Evolutionary conservation across 2,888 invertebrate genomes (phyloP), one percentile per base, ranked within the genome.

Genomic region (Drosophila kuntzei): DNA sequence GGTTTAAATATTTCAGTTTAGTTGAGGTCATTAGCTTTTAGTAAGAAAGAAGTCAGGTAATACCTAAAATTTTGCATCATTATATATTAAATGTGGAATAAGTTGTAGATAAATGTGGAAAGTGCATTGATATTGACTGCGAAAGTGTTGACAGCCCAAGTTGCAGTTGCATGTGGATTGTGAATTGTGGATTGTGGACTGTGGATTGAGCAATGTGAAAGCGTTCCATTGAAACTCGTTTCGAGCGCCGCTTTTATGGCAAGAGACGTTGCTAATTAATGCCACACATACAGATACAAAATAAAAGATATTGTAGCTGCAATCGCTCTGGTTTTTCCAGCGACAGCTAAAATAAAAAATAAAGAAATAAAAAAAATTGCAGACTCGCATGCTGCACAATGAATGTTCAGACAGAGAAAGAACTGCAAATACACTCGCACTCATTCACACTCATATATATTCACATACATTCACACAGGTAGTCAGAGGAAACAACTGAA

Each of bases 91-190:
- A 22, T 36, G 16, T 34, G 12, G 9, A 1, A 20, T 46, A 43
- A 57, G 36, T 43, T 39, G 51, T 54, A 44, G 65, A 62, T 71
- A 79, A 66, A 34, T 64, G 76, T 84, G 81, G 79, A 79, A 84
- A 82, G 81, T 72, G 54, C 25, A 39, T 39, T 50, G 50, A 64
- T 43, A 60, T 69, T 67, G 67, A 62, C 66, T 74, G 82, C 85
- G 85, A 82, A 82, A 82, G 81, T 84, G 81, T 84, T 84, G 81
- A 79, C 81, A 84, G 71, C 22, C 16, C 41, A 39, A 20, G 34
- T 34, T 64, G 57, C 70, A 53, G 41, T 58, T 57, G 67, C 68
- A 54, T 25, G 59, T 62, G 25, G 25, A 37, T 16, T 14, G 59
- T 62, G 25, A 16, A 37, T 16, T 14, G 46, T 25, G 14, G 41